phyloP scores from a whole-genome alignment of 2,113 vertebrate species.

The Labrus mixtus region DNA sequence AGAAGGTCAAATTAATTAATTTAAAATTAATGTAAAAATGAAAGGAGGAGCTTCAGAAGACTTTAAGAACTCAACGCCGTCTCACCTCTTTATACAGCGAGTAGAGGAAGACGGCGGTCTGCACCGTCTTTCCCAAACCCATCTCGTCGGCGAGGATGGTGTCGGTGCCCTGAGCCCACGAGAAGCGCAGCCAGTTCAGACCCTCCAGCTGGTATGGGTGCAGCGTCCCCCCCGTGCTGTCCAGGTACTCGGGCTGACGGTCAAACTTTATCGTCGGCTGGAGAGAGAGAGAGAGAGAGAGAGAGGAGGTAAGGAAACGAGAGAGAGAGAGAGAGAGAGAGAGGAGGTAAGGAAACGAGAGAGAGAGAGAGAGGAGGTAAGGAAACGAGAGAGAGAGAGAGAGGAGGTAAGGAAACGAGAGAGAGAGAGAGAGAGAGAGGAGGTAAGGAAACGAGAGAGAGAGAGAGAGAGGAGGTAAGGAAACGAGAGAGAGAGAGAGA shows the following conservation, averaged over 20 bases:
- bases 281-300: neutral
- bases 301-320: too few species aligned
- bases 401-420: too few species aligned
- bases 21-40: neutral
- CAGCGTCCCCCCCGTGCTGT: conserved; percentile 91
- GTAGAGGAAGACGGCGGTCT: conserved; percentile 97
- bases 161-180: conserved; percentile 98
- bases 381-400: neutral
- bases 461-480: too few species aligned
- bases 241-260: conserved; percentile 94
- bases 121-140: conserved; percentile 97
- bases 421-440: neutral
- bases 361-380: too few species aligned
- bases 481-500: neutral
- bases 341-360: too few species aligned
- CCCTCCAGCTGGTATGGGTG: conserved; percentile 98
- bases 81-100: conserved; percentile 97
- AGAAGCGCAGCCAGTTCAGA: conserved; percentile 97
- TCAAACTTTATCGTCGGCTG: conserved; percentile 98
- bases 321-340: neutral
- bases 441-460: too few species aligned
- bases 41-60: too few species aligned
- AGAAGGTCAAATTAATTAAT: neutral
- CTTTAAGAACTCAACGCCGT: too few species aligned
- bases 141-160: conserved; percentile 98